Evolutionary conservation across 1,140 invertebrate species (phyloP).

Genomic region (Rhagoletis pomonella): DNA sequence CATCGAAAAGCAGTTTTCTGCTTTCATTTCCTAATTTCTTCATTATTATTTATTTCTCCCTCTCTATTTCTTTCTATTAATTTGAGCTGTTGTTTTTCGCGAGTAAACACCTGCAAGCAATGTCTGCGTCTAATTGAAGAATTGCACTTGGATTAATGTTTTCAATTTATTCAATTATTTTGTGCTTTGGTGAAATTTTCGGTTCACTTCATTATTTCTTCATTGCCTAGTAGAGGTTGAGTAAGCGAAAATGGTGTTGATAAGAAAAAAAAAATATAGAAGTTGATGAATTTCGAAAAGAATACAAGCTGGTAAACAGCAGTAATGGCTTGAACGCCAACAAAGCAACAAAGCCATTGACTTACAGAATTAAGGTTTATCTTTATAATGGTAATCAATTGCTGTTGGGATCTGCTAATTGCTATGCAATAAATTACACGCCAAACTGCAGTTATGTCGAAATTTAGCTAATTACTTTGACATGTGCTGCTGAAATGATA

Average conservation of each 20-base stretch:
- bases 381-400: too few relatives aligned
- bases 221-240: not conserved
- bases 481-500: too few relatives aligned
- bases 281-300: not conserved
- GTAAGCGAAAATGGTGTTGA: not conserved
- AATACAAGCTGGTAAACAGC: not conserved
- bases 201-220: not conserved
- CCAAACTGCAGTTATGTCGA: not conserved
- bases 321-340: too few relatives aligned
- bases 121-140: slow-evolving; percentile 28
- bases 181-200: slow-evolving; percentile 3
- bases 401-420: too few relatives aligned
- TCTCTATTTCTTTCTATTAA: not conserved
- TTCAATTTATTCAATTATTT: not conserved
- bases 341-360: too few relatives aligned
- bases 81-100: not conserved
- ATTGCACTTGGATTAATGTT: not conserved
- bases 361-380: too few relatives aligned
- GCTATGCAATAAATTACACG: too few relatives aligned
- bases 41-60: not conserved
- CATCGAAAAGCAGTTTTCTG: not conserved
- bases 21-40: not conserved
- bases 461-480: too few relatives aligned
- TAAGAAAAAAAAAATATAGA: not conserved
- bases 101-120: slow-evolving; percentile 8